Evolutionary conservation across 2,113 vertebrate species (phyloP).

Genomic region (human (Homo sapiens)): DNA sequence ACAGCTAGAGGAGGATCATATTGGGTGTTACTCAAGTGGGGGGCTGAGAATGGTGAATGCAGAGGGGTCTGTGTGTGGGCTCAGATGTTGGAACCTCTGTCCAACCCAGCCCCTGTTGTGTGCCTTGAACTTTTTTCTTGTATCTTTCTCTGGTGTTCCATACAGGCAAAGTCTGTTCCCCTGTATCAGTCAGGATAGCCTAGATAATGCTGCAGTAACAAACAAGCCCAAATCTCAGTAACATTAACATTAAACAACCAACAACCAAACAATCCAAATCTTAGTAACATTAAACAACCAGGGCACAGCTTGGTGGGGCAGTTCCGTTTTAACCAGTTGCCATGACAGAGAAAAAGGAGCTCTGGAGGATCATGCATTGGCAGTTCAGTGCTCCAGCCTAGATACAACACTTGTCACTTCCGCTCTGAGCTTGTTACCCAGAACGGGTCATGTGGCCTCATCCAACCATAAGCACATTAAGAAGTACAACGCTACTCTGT

Average conservation of each 20-base stretch:
- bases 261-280: too few species aligned
- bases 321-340: background rate
- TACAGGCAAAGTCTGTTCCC: background rate
- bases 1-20: fast-evolving
- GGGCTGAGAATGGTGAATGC: fast-evolving
- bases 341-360: background rate
- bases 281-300: background rate
- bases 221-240: background rate
- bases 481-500: background rate
- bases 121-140: background rate
- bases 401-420: background rate
- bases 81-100: background rate
- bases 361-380: too few species aligned
- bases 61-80: background rate
- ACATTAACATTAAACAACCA: background rate
- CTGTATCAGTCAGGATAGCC: background rate
- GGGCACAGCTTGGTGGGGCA: background rate
- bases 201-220: background rate
- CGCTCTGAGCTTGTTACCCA: background rate
- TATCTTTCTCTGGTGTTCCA: background rate
- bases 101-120: background rate
- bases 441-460: background rate
- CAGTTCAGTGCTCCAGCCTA: background rate
- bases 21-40: fast-evolving
- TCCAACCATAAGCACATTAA: background rate